phyloP scores from a whole-genome alignment of 2,797 vertebrate genomes.

The Cossypha caffra region DNA sequence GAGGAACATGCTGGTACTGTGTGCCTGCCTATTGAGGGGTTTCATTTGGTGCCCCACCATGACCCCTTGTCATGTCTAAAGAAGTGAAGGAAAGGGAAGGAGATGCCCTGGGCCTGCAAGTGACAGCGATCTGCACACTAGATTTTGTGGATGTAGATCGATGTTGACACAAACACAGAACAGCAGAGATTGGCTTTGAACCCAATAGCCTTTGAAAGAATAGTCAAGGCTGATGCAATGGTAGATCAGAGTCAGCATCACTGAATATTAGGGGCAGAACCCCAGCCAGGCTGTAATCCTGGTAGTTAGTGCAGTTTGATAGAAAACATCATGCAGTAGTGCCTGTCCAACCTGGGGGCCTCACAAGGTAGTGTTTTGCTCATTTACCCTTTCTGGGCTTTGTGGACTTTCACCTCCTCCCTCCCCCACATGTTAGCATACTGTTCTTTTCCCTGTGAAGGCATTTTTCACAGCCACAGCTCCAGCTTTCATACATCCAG shows the following conservation, averaged over 20 bases:
- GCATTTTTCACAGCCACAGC: not conserved
- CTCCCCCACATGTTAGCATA: rapidly evolving
- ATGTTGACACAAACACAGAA: not conserved
- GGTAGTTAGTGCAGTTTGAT: not conserved
- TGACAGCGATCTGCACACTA: not conserved
- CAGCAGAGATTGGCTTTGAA: not conserved
- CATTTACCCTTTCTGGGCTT: not conserved
- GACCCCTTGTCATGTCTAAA: not conserved
- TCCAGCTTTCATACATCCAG: not conserved
- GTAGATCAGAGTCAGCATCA: not conserved
- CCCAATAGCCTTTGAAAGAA: not conserved
- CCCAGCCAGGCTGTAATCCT: not conserved
- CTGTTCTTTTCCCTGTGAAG: not conserved
- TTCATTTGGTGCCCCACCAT: not conserved
- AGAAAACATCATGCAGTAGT: not conserved
- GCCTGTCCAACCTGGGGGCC: not conserved
- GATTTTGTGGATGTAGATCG: not conserved
- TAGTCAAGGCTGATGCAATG: not conserved
- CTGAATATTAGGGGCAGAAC: not conserved
- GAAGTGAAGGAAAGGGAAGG: not conserved
- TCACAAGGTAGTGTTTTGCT: not conserved
- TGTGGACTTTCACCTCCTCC: not conserved
- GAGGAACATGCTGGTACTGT: rapidly evolving
- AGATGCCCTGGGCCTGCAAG: not conserved
- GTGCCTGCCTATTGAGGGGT: not conserved